A percentile compares a stretch with the other conserved stretches of the same genome.
These are phyloP conservation scores for Tychaedon coryphoeus DNA, from an alignment of 2,113 vertebrate species.

Conservation along the genomic window DNA sequence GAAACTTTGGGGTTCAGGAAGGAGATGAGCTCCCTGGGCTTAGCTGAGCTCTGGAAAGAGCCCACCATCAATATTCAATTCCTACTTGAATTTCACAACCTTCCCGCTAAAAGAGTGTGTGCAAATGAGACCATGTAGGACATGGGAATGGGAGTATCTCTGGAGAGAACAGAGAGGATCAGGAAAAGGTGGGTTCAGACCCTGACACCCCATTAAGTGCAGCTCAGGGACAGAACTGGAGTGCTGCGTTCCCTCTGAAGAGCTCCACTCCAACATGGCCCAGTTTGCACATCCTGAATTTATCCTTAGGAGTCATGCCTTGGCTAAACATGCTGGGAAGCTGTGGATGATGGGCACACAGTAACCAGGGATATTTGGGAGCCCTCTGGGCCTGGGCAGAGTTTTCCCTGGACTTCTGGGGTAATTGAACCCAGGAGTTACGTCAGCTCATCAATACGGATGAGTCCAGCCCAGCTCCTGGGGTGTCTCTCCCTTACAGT, in stretches of 20 bases:
- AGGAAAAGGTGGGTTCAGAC: too few species aligned
- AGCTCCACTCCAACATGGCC: fast-evolving
- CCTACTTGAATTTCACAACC: not conserved
- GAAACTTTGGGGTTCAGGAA: not conserved
- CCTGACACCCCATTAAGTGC: not conserved
- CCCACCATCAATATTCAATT: not conserved
- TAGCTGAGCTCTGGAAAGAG: not conserved
- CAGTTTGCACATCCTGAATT: not conserved
- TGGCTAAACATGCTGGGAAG: not conserved
- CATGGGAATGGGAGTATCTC: fast-evolving
- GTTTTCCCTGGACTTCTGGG: not conserved
- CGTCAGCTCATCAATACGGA: slow-evolving; percentile 1
- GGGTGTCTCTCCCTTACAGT: not conserved
- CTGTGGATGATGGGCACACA: not conserved
- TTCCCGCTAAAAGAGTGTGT: not conserved
- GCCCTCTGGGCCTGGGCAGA: not conserved
- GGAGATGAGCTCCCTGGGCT: not conserved
- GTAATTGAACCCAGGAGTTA: not conserved
- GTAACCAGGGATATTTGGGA: not conserved
- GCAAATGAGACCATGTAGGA: not conserved
- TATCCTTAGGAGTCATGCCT: not conserved
- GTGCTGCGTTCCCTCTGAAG: fast-evolving
- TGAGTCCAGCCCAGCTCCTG: not conserved
- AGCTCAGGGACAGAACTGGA: fast-evolving
- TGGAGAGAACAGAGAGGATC: not conserved